Evolutionary conservation across 2,888 invertebrate genomes (phyloP).

Genomic region (Parthenolecanium corni): DNA sequence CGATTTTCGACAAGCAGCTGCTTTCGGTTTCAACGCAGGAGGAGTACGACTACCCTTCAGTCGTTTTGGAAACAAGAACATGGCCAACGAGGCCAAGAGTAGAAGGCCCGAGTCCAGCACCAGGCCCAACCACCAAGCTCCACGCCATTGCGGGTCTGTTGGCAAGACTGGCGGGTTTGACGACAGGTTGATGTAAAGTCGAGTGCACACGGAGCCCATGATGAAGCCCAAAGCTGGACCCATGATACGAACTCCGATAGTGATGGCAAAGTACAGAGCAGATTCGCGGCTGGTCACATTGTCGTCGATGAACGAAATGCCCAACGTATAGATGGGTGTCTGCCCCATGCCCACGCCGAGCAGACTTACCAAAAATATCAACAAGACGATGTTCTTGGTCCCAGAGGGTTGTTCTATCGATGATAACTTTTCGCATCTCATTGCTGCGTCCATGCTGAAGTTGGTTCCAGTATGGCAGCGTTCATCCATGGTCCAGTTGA

Average conservation of each 20-base stretch:
- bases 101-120: slow-evolving; percentile 74
- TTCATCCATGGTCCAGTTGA: neutral
- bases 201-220: slow-evolving; percentile 76
- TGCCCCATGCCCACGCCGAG: slow-evolving; percentile 84
- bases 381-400: slow-evolving; percentile 68
- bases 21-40: slow-evolving; percentile 23
- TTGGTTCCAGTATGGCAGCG: neutral
- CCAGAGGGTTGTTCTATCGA: slow-evolving; percentile 57
- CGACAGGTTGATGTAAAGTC: slow-evolving; percentile 71
- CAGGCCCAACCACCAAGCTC: slow-evolving; percentile 94
- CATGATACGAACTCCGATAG: slow-evolving; percentile 79
- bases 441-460: neutral
- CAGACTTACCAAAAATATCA: slow-evolving; percentile 77
- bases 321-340: slow-evolving; percentile 82
- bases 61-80: slow-evolving; percentile 82
- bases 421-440: slow-evolving; percentile 48
- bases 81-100: slow-evolving; percentile 68
- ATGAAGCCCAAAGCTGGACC: slow-evolving; percentile 85
- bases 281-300: slow-evolving; percentile 86
- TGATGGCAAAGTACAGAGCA: slow-evolving; percentile 84
- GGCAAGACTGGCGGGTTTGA: slow-evolving; percentile 61
- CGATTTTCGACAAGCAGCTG: slow-evolving; percentile 36
- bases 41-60: slow-evolving; percentile 40
- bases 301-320: slow-evolving; percentile 87
- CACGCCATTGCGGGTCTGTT: slow-evolving; percentile 80